Evolutionary conservation across 2,113 vertebrate species (phyloP), one percentile per base, ranked within the genome.

Genomic region (Bubo blakistoni): DNA sequence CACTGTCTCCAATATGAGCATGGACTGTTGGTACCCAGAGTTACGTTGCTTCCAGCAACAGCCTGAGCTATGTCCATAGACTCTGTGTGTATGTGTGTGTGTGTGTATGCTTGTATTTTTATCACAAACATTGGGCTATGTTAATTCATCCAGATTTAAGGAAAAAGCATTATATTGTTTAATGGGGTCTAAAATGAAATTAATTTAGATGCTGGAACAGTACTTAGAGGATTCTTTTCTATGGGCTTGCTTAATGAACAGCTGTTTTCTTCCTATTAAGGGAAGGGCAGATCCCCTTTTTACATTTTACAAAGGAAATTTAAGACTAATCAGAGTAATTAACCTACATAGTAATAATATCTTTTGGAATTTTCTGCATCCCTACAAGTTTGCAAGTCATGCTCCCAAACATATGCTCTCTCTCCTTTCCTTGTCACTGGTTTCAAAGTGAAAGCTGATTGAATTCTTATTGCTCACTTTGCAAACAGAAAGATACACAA

Each of bases 301-400:
- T 73, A 32, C 17, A 9, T 83, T 90, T 91, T 90, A 69, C 40
- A 82, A 81, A 72, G 49, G 88, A 93, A 96, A 83, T 3, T 79
- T 59, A 40, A 46, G n/a, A 88, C 57, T 88, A 77, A 93, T 82
- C 66, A 86, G 46, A 86, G 17, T 6, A 93, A 83, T 84, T 84
- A 71, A 32, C 67, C 46, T 65, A 32, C 8, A 10, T 2, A 3
- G 16, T 42, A 72, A 58, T 70, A 90, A n/a, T 26, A 70, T 20
- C 25, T 83, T 73, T 46, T 83, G 85, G 87, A 94, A 92, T 82
- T 91, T 93, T 94, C 81, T 85, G 91, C 34, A 70, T n/a, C 10
- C 16, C 58, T 91, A 57, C 32, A 83, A 26, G 25, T 77, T 61
- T 69, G 46, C 13, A 94, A 54, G 46, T 72, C 44, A 7, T 16